Evolutionary conservation across 2,888 invertebrate genomes (phyloP), one percentile per base, ranked within the genome.

Genomic region (Lasioglossum villosulum): DNA sequence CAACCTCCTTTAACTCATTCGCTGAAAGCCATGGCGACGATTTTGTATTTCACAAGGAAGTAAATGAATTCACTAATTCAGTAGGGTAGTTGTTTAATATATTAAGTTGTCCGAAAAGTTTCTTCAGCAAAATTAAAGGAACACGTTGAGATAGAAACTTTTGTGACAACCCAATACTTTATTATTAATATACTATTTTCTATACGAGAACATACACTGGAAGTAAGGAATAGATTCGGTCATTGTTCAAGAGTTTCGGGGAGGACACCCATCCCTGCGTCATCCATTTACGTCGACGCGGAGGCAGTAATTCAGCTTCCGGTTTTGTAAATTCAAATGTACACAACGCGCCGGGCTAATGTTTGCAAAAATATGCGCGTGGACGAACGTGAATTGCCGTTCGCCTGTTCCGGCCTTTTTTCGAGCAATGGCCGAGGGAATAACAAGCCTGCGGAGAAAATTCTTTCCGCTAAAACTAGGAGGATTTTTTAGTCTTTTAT

Each of bases 331-430:
- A 88, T 88, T 90, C 81, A 91, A 90, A 91, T 90, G 77, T 80
- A 78, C 70, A 78, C 80, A 75, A 70, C 71, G 81, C 79, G 82
- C 79, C n/a, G 34, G 45, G 37, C 73, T 91, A 90, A 90, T 91
- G 59, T 85, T 90, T 87, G 87, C 87, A 91, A 91, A 90, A 90
- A 88, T 90, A 91, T 90, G 84, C 88, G 82, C 48, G 56, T 12
- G 66, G 80, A 78, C 86, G 78, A 42, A 73, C 34, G 83, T 45
- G 70, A 68, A 79, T 78, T 80, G 79, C 73, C 74, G 73, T 80
- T 77, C 78, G 56, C 71, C 59, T 39, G 42, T 56, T 23, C 10
- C n/a, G 56, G 14, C 37, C 37, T 12, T 37, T 37, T n/a, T 6
- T 12, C 14, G n/a, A n/a, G n/a, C n/a, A 70, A 39, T n/a, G 12